Base-by-base conservation (phyloP, 2,888 invertebrate genomes). In the Acanthosepion lycidas region DNA sequence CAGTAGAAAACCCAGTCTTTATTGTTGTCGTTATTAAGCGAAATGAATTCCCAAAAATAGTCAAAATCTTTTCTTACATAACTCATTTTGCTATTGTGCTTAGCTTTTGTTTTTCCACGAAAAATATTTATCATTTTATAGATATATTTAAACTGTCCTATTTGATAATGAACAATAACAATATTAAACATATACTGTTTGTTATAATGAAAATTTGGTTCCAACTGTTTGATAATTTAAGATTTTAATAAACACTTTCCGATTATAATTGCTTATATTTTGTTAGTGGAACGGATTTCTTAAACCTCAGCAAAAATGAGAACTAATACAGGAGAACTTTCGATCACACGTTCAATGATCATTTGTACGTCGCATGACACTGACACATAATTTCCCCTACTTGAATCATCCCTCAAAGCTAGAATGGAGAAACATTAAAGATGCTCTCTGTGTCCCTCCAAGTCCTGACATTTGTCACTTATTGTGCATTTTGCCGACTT, bases 401-500 rank as follows among this genome's bases (percentile, higher is more conserved):
- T 78, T 78, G 23, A 78, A 78, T 78, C 78, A 78, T n/a, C 78
- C n/a, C 78, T 78, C 78, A 12, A 78, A 78, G 78, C 12, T n/a
- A 33, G 12, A 78, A n/a, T 78, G 6, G n/a, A 78, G n/a, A 2
- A 78, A 33, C 33, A 78, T n/a, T 78, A n/a, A 78, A n/a, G 78
- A 78, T 78, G 78, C 23, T 78, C n/a, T 78, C n/a, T 78, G 78
- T 78, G 55, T 55, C 23, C 23, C 20, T 59, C 15, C n/a, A 78
- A 78, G n/a, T 78, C 78, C n/a, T 78, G 78, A 78, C 78, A 78
- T 78, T 78, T 78, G 78, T 78, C 78, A 23, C 78, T 33, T 78
- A 78, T 78, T 78, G 78, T 78, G n/a, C n/a, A 78, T n/a, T 33
- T 78, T 78, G n/a, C n/a, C n/a, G n/a, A n/a, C 78, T 78, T n/a